Percentiles rank a stretch among this genome's conserved stretches.
Conservation (phyloP, 2,888 invertebrate genomes). For the Drosophila borborema region DNA sequence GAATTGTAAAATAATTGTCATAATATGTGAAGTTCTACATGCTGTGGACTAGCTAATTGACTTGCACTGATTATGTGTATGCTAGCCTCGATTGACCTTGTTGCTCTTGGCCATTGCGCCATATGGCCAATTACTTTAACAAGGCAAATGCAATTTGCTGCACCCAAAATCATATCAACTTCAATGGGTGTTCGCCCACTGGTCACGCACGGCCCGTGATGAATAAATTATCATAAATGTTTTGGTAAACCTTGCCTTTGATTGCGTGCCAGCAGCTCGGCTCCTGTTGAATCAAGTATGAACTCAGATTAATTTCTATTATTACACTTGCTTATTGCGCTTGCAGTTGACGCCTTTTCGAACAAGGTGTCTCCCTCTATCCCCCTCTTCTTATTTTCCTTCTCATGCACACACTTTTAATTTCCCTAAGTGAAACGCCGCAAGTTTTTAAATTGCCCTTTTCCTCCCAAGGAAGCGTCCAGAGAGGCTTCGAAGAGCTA, state of each 20-base stretch:
- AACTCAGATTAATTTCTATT: constrained; percentile 69
- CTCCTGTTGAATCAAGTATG: constrained; percentile 39
- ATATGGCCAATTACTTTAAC: constrained; percentile 66
- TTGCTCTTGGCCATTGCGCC: constrained; percentile 31
- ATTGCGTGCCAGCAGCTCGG: constrained; percentile 35
- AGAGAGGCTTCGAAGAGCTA: constrained; percentile 20
- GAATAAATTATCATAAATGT: constrained; percentile 79
- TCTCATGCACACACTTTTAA: constrained; percentile 66
- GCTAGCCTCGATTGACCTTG: constrained; percentile 2
- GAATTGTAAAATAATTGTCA: background rate
- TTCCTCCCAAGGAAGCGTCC: constrained; percentile 51
- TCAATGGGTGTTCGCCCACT: constrained; percentile 2
- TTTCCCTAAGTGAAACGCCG: constrained; percentile 76
- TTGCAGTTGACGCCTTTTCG: constrained; percentile 47
- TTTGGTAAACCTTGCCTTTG: constrained; percentile 38
- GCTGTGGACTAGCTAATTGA: background rate
- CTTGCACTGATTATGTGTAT: background rate
- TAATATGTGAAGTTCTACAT: background rate
- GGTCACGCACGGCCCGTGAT: constrained; percentile 66
- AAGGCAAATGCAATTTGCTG: constrained; percentile 76
- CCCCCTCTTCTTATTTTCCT: background rate
- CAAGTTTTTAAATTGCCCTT: constrained; percentile 72
- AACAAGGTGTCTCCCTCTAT: background rate
- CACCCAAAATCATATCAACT: constrained; percentile 63
- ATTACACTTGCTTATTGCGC: constrained; percentile 45